Evolutionary conservation across 35 echinoderm and acorn worm genomes (phyloP), one percentile per base, ranked within the genome.

Genomic region (Eucidaris tribuloides): DNA sequence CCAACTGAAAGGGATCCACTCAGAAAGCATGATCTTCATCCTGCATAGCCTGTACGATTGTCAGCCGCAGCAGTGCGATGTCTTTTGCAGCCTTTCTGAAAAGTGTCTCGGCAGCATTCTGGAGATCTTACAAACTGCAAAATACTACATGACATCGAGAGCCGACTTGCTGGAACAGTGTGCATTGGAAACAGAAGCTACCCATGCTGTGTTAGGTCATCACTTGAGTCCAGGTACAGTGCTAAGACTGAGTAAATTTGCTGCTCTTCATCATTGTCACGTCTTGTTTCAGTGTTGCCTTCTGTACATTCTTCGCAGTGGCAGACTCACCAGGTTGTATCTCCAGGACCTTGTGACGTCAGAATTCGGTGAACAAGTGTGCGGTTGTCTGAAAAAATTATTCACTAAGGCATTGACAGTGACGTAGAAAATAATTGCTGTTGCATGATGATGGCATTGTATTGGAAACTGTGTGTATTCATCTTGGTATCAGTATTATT

Each of bases 91-190:
- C 68, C 68, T 74, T 13, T 9, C 9, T 36, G n/a, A 40, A 9
- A 40, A 74, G 24, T 42, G 13, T 9, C 15, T 74, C 28, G 68
- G 37, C 6, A 44, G 34, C 37, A 33, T 74, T 41, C 36, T 74
- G 22, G 68, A 74, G 15, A 44, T 74, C 41, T 24, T 74, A 2
- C 22, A n/a, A 41, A 20, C 37, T 27, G 35, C n/a, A 33, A 74
- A 74, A 36, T 74, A 35, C 41, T 74, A 40, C n/a, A 74, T 74
- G 68, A 74, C 68, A 42, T 44, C 41, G 20, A 74, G 37, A 40
- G 40, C 38, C 68, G 25, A 11, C 23, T 44, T 44, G 15, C 40
- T 74, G 40, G 68, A 41, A 25, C 68, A 74, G 37, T 41, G 68
- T n/a, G n/a, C n/a, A n/a, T n/a, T n/a, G n/a, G n/a, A n/a, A n/a